These are phyloP conservation scores for Lophotis ruficrista DNA, from an alignment of 2,113 vertebrate species.

Conservation along the genomic window DNA sequence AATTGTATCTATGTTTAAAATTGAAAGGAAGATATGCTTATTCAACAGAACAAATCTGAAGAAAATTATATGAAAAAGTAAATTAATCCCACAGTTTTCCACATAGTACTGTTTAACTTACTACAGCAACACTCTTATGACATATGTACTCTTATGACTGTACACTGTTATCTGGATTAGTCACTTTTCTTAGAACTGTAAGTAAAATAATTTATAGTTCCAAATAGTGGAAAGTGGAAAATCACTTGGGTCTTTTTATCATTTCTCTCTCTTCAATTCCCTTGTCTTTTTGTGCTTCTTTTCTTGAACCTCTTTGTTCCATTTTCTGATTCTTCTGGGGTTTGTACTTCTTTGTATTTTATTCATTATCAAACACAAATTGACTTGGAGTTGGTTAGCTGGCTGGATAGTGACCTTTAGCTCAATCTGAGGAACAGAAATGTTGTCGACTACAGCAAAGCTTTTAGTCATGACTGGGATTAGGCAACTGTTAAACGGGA, in stretches of 20 bases:
- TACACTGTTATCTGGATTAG: neutral
- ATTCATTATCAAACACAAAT: neutral
- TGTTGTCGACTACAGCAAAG: accelerated
- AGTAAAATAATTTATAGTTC: neutral
- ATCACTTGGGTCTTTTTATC: neutral
- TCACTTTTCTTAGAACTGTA: neutral
- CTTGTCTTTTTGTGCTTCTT: neutral
- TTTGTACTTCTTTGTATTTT: neutral
- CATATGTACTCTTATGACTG: neutral
- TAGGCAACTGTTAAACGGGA: neutral
- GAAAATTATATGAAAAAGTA: neutral
- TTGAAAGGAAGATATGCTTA: neutral
- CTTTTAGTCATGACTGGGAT: neutral
- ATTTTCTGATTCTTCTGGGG: too few species aligned
- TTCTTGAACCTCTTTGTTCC: neutral
- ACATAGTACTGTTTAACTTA: neutral
- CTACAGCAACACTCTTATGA: neutral
- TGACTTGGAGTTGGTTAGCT: neutral
- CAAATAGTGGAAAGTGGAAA: neutral
- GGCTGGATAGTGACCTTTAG: neutral
- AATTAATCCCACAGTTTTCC: neutral
- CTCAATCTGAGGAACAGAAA: neutral
- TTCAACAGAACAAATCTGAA: neutral
- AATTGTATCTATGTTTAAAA: neutral
- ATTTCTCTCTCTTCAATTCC: neutral